phyloP scores from a whole-genome alignment of 1,140 invertebrate species.

The Drosophila quadrilineata region DNA sequence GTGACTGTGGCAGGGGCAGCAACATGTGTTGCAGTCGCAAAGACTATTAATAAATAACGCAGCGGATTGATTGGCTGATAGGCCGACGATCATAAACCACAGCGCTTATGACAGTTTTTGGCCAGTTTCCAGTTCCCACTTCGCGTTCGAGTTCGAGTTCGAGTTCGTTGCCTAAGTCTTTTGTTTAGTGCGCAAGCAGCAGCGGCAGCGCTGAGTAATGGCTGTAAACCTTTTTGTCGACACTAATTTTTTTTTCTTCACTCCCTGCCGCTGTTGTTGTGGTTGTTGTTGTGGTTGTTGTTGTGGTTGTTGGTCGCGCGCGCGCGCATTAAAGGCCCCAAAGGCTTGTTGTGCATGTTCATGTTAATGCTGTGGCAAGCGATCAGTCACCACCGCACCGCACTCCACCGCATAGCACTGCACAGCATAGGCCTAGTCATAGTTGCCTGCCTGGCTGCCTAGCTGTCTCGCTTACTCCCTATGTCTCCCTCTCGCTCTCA shows the following conservation, averaged over 20 bases:
- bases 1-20: conserved; percentile 42
- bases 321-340: conserved; percentile 73
- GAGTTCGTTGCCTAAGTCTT: conserved; percentile 78
- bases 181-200: conserved; percentile 56
- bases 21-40: conserved; percentile 38
- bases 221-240: conserved; percentile 79
- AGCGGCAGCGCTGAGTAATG: conserved; percentile 66
- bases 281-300: conserved; percentile 26
- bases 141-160: neutral
- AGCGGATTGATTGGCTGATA: conserved; percentile 74
- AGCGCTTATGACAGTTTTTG: conserved; percentile 76
- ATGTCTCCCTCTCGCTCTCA: neutral
- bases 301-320: conserved; percentile 40
- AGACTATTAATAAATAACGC: conserved; percentile 72
- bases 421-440: conserved; percentile 41
- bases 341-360: conserved; percentile 63
- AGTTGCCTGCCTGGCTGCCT: neutral
- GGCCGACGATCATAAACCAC: conserved; percentile 65
- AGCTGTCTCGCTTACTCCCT: neutral
- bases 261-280: conserved; percentile 23
- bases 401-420: too few relatives aligned
- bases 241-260: conserved; percentile 71
- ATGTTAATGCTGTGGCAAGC: conserved; percentile 77
- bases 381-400: conserved; percentile 76
- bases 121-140: conserved; percentile 41